Evolutionary conservation across 2,888 invertebrate genomes (phyloP), one percentile per base, ranked within the genome.

Genomic region (Drosophila setosimentum): DNA sequence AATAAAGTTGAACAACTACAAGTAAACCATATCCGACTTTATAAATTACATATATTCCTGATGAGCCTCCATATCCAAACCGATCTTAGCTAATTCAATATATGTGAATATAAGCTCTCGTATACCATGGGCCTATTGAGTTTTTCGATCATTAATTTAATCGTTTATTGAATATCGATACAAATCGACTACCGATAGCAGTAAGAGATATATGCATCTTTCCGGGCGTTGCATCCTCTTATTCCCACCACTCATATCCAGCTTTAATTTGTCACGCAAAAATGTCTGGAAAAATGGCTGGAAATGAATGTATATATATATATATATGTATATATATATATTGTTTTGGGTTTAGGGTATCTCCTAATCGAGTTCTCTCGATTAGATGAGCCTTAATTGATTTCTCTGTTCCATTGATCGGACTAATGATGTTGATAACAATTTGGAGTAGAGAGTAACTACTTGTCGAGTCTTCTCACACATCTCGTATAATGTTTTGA

Each of bases 401-500:
- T n/a, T 4, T n/a, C n/a, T 4, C n/a, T 4, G n/a, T n/a, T 40
- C n/a, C 40, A 40, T n/a, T 10, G n/a, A 40, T 40, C 10, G n/a
- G 40, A n/a, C 37, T 3, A 37, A n/a, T 8, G n/a, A n/a, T 0
- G 37, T 10, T 40, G 40, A 40, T 40, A 40, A 40, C 40, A 40
- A 40, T 40, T 40, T 40, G 8, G 55, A n/a, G 35, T 35, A 45
- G 5, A 16, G 45, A 30, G 58, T 59, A 59, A 66, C 33, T 40
- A 1, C 0, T 2, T 7, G 54, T 50, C 29, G 30, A 10, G 8
- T 29, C 8, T 37, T 35, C n/a, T 18, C 13, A 24, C 42, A 29
- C 13, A n/a, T 30, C 18, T 51, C 7, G 42, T 50, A 51, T 60
- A 29, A 49, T 55, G 45, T 60, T 73, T 73, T 68, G 55, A 54